Conservation (phyloP, 2,113 vertebrate genomes). For the Octodon degus region DNA sequence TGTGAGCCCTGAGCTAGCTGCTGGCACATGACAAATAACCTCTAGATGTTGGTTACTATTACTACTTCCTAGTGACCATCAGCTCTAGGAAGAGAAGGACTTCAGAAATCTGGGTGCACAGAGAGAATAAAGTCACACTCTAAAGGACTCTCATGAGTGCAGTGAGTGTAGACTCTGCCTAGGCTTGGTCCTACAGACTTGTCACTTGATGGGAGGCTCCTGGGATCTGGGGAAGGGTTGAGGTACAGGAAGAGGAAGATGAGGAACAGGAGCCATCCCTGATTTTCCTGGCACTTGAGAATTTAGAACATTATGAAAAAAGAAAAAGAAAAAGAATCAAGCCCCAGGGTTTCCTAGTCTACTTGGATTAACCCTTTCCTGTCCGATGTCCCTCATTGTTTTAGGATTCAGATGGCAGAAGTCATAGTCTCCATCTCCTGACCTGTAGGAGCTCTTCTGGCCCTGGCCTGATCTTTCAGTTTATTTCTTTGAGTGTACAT, state of each 20-base stretch:
- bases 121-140: neutral
- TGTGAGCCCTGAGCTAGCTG: neutral
- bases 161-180: neutral
- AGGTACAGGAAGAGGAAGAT: neutral
- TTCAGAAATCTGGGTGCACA: neutral
- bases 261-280: neutral
- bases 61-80: neutral
- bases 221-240: neutral
- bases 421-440: neutral
- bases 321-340: neutral
- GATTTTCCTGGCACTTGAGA: neutral
- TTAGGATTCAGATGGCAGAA: neutral
- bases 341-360: neutral
- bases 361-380: neutral
- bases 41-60: neutral
- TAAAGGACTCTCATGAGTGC: no score
- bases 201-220: neutral
- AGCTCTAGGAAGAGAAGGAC: neutral
- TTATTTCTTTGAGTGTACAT: neutral
- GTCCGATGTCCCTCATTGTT: neutral
- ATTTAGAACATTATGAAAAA: neutral
- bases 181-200: neutral
- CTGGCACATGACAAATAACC: neutral
- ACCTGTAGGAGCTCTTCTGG: neutral
- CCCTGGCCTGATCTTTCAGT: neutral